Conservation (phyloP, 2,797 vertebrate species). For the Saxicola maurus region DNA sequence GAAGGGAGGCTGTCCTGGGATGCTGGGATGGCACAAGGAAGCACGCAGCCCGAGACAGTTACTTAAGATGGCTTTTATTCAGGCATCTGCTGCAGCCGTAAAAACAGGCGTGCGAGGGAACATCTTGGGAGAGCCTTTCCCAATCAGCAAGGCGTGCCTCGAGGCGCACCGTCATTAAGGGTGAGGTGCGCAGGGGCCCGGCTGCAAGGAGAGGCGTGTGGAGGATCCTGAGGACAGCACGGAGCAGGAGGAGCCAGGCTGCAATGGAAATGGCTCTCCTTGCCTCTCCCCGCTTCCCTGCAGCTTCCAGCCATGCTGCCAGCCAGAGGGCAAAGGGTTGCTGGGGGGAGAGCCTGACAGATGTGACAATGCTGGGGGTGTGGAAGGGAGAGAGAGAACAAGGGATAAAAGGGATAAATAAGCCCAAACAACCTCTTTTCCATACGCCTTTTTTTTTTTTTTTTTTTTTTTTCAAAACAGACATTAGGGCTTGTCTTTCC, state of each 20-base stretch:
- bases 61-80: background rate
- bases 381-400: background rate
- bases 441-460: background rate
- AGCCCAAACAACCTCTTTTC: background rate
- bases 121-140: background rate
- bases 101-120: background rate
- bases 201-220: rapidly evolving
- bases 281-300: background rate
- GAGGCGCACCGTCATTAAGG: background rate
- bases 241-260: background rate
- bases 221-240: background rate
- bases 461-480: background rate
- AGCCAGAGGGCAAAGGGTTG: rapidly evolving
- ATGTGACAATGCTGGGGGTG: rapidly evolving
- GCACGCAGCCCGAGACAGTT: rapidly evolving
- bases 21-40: background rate
- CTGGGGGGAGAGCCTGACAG: background rate
- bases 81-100: background rate
- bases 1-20: background rate
- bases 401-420: background rate
- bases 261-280: background rate
- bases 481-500: background rate
- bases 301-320: background rate
- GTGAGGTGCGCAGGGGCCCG: background rate
- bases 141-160: background rate